phyloP scores from a whole-genome alignment of 2,113 vertebrate species.

The Sarotherodon lohbergeri region DNA sequence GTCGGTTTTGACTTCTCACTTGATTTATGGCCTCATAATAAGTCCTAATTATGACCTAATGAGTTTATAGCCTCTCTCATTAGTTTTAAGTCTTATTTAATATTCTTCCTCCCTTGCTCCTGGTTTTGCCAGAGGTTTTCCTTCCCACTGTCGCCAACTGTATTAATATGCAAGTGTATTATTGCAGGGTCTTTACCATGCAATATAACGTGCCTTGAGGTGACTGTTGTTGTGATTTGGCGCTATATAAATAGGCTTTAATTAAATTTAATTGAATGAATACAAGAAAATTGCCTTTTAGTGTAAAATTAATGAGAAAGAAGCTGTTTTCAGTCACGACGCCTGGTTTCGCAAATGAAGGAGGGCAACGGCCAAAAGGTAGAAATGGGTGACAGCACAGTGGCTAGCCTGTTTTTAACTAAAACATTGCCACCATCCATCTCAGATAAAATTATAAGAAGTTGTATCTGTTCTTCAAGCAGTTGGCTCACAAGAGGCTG shows the following conservation, averaged over 20 bases:
- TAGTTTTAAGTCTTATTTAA: neutral
- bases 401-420: rapidly evolving
- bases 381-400: rapidly evolving
- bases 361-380: neutral
- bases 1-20: neutral
- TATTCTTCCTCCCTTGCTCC: neutral
- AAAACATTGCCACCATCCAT: neutral
- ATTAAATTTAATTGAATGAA: neutral
- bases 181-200: neutral
- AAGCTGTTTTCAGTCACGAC: neutral
- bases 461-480: neutral
- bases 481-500: neutral
- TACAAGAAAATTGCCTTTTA: neutral
- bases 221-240: neutral
- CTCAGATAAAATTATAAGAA: neutral
- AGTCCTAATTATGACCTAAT: neutral
- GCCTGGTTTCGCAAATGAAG: neutral
- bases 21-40: neutral
- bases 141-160: neutral
- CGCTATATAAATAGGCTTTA: neutral
- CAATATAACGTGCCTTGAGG: neutral
- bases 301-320: neutral
- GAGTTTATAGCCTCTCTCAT: neutral
- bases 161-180: neutral
- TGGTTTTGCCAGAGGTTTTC: neutral